phyloP scores from a whole-genome alignment of 1,140 invertebrate species.

The Hylaeus anthracinus region DNA sequence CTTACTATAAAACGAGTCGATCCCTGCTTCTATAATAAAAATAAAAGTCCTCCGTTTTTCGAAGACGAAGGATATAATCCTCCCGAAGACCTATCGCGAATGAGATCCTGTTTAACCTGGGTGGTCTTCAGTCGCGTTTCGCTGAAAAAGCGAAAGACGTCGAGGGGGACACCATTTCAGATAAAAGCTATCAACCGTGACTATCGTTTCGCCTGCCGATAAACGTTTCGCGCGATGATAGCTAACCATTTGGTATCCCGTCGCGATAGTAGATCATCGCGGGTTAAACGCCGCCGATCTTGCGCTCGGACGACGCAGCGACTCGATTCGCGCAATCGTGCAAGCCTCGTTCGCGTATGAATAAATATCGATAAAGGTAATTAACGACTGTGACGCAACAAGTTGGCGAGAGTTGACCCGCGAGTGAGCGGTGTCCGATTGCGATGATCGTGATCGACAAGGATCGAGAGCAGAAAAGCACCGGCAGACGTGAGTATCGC shows the following conservation, averaged over 20 bases:
- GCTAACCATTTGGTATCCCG: conserved; percentile 6
- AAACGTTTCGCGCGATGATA: background rate
- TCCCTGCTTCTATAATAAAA: too few species aligned
- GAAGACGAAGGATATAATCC: too few species aligned
- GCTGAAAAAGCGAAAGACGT: background rate
- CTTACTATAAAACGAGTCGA: too few species aligned
- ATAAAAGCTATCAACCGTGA: conserved; percentile 14
- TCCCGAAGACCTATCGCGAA: too few species aligned
- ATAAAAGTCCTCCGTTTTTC: too few species aligned
- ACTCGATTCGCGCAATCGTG: background rate
- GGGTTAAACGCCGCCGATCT: background rate
- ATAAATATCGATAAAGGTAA: background rate
- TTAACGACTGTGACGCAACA: background rate
- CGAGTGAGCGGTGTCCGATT: background rate
- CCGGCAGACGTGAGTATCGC: conserved; percentile 23
- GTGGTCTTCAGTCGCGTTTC: background rate
- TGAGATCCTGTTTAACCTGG: background rate
- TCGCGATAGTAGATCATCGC: conserved; percentile 6
- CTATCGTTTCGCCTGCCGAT: conserved; percentile 15
- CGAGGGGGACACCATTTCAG: background rate
- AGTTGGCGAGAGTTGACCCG: background rate
- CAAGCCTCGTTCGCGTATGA: background rate
- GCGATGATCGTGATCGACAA: conserved; percentile 28
- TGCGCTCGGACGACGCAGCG: background rate
- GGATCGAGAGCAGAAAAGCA: conserved; percentile 23